These are phyloP conservation scores for Nomada goodeniana DNA, from an alignment of 2,888 invertebrate species.

Conservation along the genomic window DNA sequence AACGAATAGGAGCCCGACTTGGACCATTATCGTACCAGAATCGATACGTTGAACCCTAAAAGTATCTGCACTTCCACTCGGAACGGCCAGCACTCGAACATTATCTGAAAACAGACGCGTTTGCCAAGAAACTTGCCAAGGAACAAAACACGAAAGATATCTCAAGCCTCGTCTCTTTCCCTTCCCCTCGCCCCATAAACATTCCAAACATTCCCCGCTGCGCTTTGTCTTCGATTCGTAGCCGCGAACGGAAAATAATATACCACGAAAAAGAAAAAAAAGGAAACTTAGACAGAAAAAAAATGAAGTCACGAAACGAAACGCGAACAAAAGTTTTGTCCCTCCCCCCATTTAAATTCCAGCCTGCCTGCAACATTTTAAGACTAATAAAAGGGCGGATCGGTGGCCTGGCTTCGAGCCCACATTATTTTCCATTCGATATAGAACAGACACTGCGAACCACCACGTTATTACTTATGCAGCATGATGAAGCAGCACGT, in stretches of 20 bases:
- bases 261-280: background rate
- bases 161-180: background rate
- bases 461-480: background rate
- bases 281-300: background rate
- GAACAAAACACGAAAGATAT: background rate
- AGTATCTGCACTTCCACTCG: background rate
- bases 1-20: background rate
- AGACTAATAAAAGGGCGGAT: conserved; percentile 29
- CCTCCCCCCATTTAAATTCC: conserved; percentile 9
- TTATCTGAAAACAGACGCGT: conserved; percentile 3
- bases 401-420: conserved; percentile 1
- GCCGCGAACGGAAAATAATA: conserved; percentile 10
- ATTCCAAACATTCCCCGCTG: background rate
- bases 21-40: background rate
- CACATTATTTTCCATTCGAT: conserved; percentile 21
- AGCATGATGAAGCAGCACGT: background rate
- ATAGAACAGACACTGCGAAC: conserved; percentile 41
- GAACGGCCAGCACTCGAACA: background rate
- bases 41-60: background rate
- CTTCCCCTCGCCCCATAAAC: background rate
- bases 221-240: conserved; percentile 30
- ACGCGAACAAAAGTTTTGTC: conserved; percentile 20
- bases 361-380: conserved; percentile 25
- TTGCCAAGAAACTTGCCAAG: conserved; percentile 17
- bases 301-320: background rate